These are phyloP conservation scores for Drosophila orena DNA, from an alignment of 1,140 invertebrate genomes.

Conservation along the genomic window DNA sequence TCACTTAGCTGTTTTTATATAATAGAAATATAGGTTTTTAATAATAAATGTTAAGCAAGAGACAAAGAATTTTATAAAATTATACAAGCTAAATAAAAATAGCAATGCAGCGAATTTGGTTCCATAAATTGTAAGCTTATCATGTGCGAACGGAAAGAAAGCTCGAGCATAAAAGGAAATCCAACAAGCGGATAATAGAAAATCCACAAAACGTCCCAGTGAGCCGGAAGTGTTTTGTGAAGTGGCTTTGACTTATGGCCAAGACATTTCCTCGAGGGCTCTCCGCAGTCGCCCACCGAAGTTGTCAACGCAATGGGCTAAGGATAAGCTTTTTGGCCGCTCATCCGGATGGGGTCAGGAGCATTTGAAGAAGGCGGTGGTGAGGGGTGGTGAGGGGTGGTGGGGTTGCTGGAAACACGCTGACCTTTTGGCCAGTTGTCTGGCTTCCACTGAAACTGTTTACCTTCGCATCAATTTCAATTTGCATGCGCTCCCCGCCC, in stretches of 20 bases:
- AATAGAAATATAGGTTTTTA: too few species aligned
- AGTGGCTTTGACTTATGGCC: slow-evolving; percentile 62
- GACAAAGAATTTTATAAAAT: too few species aligned
- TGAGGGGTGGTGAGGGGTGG: too few species aligned
- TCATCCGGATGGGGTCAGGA: slow-evolving; percentile 9
- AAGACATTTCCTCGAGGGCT: slow-evolving; percentile 50
- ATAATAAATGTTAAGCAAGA: too few species aligned
- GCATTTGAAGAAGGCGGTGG: neutral
- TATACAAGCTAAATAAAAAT: too few species aligned
- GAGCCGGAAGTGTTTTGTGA: slow-evolving; percentile 60
- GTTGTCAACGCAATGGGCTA: slow-evolving; percentile 65
- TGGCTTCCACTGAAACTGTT: slow-evolving; percentile 54
- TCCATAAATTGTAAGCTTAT: neutral
- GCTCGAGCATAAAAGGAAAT: slow-evolving; percentile 36
- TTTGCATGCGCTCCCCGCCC: slow-evolving; percentile 65
- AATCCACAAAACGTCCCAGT: slow-evolving; percentile 52
- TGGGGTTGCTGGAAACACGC: slow-evolving; percentile 2
- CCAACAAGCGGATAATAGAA: slow-evolving; percentile 62
- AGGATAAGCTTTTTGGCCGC: slow-evolving; percentile 25
- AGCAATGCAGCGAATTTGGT: too few species aligned
- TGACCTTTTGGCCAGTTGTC: slow-evolving; percentile 47
- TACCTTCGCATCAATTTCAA: slow-evolving; percentile 84
- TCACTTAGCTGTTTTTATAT: too few species aligned
- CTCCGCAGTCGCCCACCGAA: slow-evolving; percentile 19
- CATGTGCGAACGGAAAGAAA: slow-evolving; percentile 9